These are phyloP conservation scores for Genyomyrus donnyi DNA, from an alignment of 2,113 vertebrate genomes.

Conservation along the genomic window DNA sequence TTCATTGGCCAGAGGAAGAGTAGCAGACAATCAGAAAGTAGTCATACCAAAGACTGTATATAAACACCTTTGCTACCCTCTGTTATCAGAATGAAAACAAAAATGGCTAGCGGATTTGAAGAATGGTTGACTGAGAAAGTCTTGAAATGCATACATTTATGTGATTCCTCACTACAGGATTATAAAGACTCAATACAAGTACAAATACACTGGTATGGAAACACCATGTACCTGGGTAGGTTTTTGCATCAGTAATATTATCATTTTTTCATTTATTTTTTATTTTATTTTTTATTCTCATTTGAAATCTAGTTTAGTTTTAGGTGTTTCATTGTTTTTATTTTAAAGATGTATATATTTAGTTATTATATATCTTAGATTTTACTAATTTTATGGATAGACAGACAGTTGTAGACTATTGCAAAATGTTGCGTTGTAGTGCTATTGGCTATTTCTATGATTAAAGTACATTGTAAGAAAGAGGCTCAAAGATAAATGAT, in stretches of 20 bases:
- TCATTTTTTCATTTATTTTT: neutral
- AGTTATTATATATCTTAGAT: neutral
- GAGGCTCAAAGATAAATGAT: neutral
- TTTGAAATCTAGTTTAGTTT: neutral
- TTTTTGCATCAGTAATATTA: neutral
- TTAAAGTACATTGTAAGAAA: neutral
- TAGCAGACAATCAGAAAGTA: neutral
- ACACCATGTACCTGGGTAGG: neutral
- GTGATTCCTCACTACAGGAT: neutral
- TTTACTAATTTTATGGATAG: neutral
- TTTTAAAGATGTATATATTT: neutral
- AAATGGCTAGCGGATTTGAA: too few species aligned
- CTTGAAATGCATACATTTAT: neutral
- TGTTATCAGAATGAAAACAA: too few species aligned
- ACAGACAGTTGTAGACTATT: neutral
- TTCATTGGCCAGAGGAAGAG: neutral
- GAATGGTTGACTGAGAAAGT: too few species aligned
- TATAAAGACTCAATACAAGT: neutral
- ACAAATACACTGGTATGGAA: neutral
- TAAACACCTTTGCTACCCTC: too few species aligned
- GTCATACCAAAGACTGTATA: too few species aligned
- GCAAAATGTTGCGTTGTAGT: neutral
- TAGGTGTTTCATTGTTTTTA: neutral
- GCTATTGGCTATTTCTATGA: neutral
- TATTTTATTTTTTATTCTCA: neutral